Percentiles rank a stretch among this genome's conserved stretches.
These are phyloP conservation scores for Drosophila cognata DNA, from an alignment of 2,888 invertebrate species.

Conservation along the genomic window DNA sequence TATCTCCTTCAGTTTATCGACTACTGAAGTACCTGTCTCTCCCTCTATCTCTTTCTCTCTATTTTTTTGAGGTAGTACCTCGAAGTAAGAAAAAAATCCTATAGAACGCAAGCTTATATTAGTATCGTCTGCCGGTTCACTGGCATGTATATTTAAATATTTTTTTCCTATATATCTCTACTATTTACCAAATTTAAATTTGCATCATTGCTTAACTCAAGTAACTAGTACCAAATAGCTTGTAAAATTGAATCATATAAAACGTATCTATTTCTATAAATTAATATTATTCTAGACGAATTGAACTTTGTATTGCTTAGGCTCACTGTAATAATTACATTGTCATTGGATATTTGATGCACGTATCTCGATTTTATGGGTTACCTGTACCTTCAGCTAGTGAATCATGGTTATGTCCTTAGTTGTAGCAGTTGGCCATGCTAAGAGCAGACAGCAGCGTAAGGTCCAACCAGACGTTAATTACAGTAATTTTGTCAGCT, in stretches of 20 bases:
- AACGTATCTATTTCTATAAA: background rate
- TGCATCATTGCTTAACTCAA: too few relatives aligned
- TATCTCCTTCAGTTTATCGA: background rate
- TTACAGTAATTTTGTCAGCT: slow-evolving; percentile 58
- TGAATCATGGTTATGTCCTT: slow-evolving; percentile 47
- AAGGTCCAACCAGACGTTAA: slow-evolving; percentile 44
- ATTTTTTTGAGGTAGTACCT: background rate
- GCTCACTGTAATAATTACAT: slow-evolving; percentile 17
- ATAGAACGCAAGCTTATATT: too few relatives aligned
- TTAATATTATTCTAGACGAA: background rate
- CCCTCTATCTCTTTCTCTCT: background rate
- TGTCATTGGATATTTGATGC: slow-evolving; percentile 4
- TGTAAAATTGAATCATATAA: background rate
- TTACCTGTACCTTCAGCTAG: slow-evolving; percentile 5
- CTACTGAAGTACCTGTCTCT: background rate
- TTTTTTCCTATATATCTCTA: background rate
- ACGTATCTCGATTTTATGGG: background rate
- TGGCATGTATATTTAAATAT: background rate
- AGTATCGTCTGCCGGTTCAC: background rate
- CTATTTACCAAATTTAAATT: background rate
- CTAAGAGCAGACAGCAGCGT: slow-evolving; percentile 21
- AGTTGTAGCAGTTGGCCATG: slow-evolving; percentile 26
- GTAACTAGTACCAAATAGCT: too few relatives aligned
- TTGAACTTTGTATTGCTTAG: background rate
- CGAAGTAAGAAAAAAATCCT: background rate